phyloP scores from a whole-genome alignment of 2,113 vertebrate genomes.

The Forbesichthys papilliferus region DNA sequence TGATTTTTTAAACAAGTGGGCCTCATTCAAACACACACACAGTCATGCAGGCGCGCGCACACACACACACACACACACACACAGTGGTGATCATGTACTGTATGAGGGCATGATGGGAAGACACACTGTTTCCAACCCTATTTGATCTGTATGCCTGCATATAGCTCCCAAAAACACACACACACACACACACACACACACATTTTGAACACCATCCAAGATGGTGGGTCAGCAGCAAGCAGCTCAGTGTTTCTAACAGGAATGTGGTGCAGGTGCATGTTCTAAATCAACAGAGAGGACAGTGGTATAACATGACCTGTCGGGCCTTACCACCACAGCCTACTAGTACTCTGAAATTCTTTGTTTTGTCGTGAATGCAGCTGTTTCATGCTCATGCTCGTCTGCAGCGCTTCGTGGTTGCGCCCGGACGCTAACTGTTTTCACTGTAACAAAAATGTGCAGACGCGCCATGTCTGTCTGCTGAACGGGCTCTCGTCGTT shows the following conservation, averaged over 20 bases:
- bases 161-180: slow-evolving; percentile 12
- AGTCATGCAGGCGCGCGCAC: neutral
- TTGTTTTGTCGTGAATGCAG: slow-evolving; percentile 45
- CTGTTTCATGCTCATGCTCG: neutral
- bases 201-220: slow-evolving; percentile 62
- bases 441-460: slow-evolving; percentile 23
- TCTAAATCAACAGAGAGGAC: slow-evolving; percentile 17
- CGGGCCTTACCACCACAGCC: neutral
- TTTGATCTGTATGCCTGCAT: slow-evolving; percentile 57
- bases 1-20: slow-evolving; percentile 20
- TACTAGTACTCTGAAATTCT: slow-evolving; percentile 28
- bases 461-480: slow-evolving; percentile 37
- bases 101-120: slow-evolving; percentile 49
- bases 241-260: slow-evolving; percentile 29
- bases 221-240: slow-evolving; percentile 30
- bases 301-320: slow-evolving; percentile 12
- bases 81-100: slow-evolving; percentile 56
- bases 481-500: slow-evolving; percentile 71
- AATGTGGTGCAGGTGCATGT: slow-evolving; percentile 34
- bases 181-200: slow-evolving; percentile 10
- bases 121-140: slow-evolving; percentile 53
- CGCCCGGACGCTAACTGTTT: neutral
- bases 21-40: neutral
- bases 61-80: slow-evolving; percentile 2
- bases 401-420: neutral